These are phyloP conservation scores for Decapterus maruadsi DNA, from an alignment of 2,797 vertebrate species.

Conservation along the genomic window DNA sequence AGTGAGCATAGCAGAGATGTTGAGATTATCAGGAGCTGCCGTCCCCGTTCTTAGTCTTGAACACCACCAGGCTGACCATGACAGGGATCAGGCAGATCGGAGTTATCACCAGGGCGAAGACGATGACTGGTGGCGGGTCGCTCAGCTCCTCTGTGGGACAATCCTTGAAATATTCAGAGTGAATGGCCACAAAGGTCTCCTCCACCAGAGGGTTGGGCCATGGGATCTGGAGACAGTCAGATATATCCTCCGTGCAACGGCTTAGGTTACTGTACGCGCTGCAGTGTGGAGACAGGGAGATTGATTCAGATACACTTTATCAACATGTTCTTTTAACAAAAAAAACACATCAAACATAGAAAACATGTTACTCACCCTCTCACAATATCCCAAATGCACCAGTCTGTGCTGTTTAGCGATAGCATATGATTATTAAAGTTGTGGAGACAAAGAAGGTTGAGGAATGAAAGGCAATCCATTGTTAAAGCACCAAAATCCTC, in stretches of 20 bases:
- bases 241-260: slow-evolving; percentile 78
- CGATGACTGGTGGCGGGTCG: slow-evolving; percentile 64
- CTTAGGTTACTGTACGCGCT: slow-evolving; percentile 84
- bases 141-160: slow-evolving; percentile 76
- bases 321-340: neutral
- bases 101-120: slow-evolving; percentile 81
- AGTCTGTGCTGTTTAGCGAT: slow-evolving; percentile 69
- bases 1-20: slow-evolving; percentile 6
- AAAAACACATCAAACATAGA: neutral
- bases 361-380: slow-evolving; percentile 69
- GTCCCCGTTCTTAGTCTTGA: slow-evolving; percentile 85
- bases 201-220: slow-evolving; percentile 82
- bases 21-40: slow-evolving; percentile 76
- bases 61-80: slow-evolving; percentile 82
- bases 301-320: slow-evolving; percentile 3
- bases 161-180: slow-evolving; percentile 75
- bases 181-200: slow-evolving; percentile 79
- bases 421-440: slow-evolving; percentile 48
- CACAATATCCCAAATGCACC: slow-evolving; percentile 82
- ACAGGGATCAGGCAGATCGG: slow-evolving; percentile 85
- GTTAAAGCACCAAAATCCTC: fast-evolving
- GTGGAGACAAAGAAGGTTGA: fast-evolving
- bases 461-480: slow-evolving; percentile 44
- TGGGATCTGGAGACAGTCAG: slow-evolving; percentile 82
- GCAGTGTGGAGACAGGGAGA: slow-evolving; percentile 29